Percentiles rank a stretch among this genome's conserved stretches.
phyloP scores from a whole-genome alignment of 2,888 invertebrate species.

The Pseudococcus viburni region DNA sequence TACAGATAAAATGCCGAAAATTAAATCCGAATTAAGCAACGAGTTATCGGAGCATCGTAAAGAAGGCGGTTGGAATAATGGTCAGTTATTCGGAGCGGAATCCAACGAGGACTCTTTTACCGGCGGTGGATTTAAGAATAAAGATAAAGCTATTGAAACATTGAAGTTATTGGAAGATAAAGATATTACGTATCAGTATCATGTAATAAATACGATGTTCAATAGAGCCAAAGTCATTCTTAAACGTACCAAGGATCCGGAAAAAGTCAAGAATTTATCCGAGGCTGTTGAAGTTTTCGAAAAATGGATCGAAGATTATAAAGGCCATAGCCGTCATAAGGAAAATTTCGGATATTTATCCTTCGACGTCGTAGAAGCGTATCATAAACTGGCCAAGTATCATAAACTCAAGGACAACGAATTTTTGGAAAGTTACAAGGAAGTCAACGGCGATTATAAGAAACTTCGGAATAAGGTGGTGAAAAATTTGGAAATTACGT shows the following conservation, averaged over 20 bases:
- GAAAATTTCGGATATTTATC: constrained; percentile 81
- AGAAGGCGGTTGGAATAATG: constrained; percentile 69
- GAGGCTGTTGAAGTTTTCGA: constrained; percentile 81
- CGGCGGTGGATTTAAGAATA: constrained; percentile 84
- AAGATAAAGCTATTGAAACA: constrained; percentile 80
- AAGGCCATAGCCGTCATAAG: constrained; percentile 77
- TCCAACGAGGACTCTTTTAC: constrained; percentile 76
- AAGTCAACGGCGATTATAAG: constrained; percentile 81
- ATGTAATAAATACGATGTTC: constrained; percentile 72
- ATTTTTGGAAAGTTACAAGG: constrained; percentile 78
- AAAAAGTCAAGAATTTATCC: constrained; percentile 82
- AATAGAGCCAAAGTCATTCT: constrained; percentile 70
- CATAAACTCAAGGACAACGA: constrained; percentile 73
- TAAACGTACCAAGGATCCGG: constrained; percentile 82
- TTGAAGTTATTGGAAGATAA: constrained; percentile 79
- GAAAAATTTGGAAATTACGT: constrained; percentile 76
- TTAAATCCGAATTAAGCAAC: constrained; percentile 70
- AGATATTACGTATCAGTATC: constrained; percentile 83
- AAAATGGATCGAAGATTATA: constrained; percentile 82
- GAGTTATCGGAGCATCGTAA: constrained; percentile 73
- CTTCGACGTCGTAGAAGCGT: constrained; percentile 75
- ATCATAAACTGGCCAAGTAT: constrained; percentile 75
- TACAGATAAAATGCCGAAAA: constrained; percentile 70
- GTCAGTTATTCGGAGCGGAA: constrained; percentile 70
- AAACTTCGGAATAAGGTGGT: constrained; percentile 76